phyloP scores from a whole-genome alignment of 1,140 invertebrate species.

The Drosophila ananassae region DNA sequence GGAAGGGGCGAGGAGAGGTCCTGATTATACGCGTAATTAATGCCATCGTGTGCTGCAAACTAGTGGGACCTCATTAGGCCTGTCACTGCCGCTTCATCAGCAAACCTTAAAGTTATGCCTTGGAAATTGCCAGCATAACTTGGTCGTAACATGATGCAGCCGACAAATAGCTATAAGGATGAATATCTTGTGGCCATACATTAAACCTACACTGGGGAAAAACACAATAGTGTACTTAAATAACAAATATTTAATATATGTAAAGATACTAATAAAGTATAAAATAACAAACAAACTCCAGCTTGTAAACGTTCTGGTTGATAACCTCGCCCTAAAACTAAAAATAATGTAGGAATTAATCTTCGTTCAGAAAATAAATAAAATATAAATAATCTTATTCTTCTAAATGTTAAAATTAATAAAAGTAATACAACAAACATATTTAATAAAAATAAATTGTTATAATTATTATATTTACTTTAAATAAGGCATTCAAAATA shows the following conservation, averaged over 20 bases:
- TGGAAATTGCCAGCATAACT: constrained; percentile 39
- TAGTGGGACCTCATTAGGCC: constrained; percentile 36
- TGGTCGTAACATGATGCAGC: constrained; percentile 20
- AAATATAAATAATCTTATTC: constrained; percentile 87
- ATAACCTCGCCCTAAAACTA: constrained; percentile 86
- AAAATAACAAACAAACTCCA: constrained; percentile 87
- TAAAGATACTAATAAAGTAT: constrained; percentile 87
- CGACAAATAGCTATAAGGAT: constrained; percentile 20
- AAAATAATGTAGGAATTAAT: too few relatives aligned
- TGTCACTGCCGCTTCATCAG: constrained; percentile 41
- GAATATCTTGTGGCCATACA: constrained; percentile 5
- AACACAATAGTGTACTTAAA: not conserved
- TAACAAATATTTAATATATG: constrained; percentile 84
- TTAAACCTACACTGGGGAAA: constrained; percentile 17
- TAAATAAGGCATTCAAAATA: too few relatives aligned
- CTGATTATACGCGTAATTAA: constrained; percentile 55
- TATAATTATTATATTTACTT: constrained; percentile 84
- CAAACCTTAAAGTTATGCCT: constrained; percentile 44
- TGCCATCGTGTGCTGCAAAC: constrained; percentile 22
- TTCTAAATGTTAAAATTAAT: constrained; percentile 86
- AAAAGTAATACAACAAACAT: constrained; percentile 85
- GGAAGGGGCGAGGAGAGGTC: not conserved
- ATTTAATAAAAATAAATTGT: constrained; percentile 85
- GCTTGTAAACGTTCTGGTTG: constrained; percentile 87
- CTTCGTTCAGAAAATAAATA: constrained; percentile 49